Evolutionary conservation across 2,797 vertebrate genomes (phyloP).

Genomic region (Margarornis squamiger): DNA sequence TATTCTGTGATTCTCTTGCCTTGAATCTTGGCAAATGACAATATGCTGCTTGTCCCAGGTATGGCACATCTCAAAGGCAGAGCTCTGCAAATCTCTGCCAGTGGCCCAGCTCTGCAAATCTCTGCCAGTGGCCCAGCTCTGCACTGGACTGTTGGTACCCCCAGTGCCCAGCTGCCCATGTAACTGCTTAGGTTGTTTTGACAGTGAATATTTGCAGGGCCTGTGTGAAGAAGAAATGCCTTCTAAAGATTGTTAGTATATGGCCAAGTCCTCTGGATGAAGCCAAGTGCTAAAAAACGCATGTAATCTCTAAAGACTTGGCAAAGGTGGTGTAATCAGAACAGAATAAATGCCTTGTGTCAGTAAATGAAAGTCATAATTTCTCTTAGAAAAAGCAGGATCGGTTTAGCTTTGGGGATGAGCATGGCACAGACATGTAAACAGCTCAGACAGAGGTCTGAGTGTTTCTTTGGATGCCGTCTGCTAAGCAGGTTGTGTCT

Average conservation of each 20-base stretch:
- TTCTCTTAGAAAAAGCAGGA: background rate
- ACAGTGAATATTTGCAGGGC: background rate
- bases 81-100: background rate
- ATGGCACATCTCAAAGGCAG: background rate
- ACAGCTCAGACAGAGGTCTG: background rate
- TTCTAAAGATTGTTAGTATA: background rate
- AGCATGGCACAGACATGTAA: background rate
- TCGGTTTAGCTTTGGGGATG: background rate
- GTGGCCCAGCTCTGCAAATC: background rate
- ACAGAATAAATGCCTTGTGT: background rate
- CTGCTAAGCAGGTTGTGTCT: background rate
- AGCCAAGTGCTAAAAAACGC: background rate
- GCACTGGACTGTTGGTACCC: background rate
- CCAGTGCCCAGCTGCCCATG: rapidly evolving
- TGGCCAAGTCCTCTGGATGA: background rate
- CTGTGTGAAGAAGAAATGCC: background rate
- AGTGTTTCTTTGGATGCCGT: background rate
- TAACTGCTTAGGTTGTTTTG: background rate
- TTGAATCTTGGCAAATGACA: background rate
- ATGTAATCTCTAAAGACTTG: background rate
- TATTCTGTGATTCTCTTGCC: background rate
- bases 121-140: background rate
- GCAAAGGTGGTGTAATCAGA: background rate
- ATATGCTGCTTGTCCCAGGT: background rate
- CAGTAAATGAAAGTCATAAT: background rate